phyloP scores from a whole-genome alignment of 1,140 invertebrate species.

The Zelostemma sp. region DNA sequence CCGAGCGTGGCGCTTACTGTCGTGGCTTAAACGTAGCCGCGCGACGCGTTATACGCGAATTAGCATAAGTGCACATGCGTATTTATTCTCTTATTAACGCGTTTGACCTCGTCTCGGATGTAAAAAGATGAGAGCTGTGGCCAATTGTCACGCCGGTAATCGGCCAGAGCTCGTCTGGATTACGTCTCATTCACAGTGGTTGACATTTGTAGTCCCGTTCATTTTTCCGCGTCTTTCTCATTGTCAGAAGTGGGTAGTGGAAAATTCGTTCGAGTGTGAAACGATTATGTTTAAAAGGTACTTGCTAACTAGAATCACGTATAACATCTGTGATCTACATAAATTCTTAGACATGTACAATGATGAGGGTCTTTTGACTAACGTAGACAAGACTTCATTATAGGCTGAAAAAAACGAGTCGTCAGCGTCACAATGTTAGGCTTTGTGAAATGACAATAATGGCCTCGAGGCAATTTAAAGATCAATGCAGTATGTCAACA shows the following conservation, averaged over 20 bases:
- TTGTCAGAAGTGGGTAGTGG: too few species aligned
- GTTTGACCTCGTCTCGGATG: slow-evolving; percentile 10
- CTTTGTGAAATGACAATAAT: slow-evolving; percentile 37
- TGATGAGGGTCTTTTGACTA: background rate
- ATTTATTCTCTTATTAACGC: slow-evolving; percentile 41
- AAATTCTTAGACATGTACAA: background rate
- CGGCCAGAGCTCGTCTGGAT: too few species aligned
- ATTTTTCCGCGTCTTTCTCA: too few species aligned
- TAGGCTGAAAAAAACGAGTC: background rate
- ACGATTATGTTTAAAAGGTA: too few species aligned
- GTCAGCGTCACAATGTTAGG: slow-evolving; percentile 26
- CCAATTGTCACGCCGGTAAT: too few species aligned
- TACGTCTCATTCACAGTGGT: too few species aligned
- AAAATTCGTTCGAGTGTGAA: too few species aligned
- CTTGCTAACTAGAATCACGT: too few species aligned
- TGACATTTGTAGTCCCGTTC: too few species aligned
- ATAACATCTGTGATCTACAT: background rate
- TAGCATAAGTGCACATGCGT: slow-evolving; percentile 50
- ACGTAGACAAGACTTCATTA: background rate
- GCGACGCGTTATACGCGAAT: slow-evolving; percentile 23
- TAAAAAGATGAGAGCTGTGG: background rate
- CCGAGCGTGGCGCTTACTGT: slow-evolving; percentile 35
- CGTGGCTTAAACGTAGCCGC: slow-evolving; percentile 14
- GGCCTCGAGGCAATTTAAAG: slow-evolving; percentile 37
- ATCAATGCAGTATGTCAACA: slow-evolving; percentile 46